Conservation (phyloP, 2,797 vertebrate genomes). For the Lacerta agilis region DNA sequence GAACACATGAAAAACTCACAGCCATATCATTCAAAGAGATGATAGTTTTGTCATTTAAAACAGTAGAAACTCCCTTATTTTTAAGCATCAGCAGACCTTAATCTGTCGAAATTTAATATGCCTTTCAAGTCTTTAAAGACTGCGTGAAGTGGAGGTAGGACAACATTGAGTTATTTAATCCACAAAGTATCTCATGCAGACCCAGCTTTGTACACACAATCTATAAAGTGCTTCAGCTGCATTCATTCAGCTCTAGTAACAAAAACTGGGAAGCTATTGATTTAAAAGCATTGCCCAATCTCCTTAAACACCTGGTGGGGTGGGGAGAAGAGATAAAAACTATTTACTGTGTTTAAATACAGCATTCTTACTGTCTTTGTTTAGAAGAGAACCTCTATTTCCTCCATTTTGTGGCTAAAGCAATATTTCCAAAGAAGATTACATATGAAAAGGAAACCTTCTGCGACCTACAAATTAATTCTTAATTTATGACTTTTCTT, state of each 20-base stretch:
- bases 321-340: conserved; percentile 39
- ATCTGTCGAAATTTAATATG: conserved; percentile 31
- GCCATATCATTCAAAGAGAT: not conserved
- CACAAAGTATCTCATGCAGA: not conserved
- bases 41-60: not conserved
- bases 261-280: not conserved
- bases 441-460: not conserved
- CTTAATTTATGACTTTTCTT: not conserved
- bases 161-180: not conserved
- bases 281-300: conserved; percentile 11
- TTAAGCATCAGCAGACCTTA: not conserved
- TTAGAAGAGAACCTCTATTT: not conserved
- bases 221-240: conserved; percentile 21
- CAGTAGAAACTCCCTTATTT: not conserved
- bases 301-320: not conserved
- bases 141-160: not conserved
- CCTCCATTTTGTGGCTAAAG: not conserved
- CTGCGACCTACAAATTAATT: not conserved
- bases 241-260: not conserved
- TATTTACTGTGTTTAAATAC: not conserved
- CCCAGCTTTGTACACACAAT: conserved; percentile 15
- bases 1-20: not conserved
- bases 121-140: conserved; percentile 20
- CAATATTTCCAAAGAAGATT: not conserved
- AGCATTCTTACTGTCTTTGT: not conserved